Evolutionary conservation across 2,888 invertebrate genomes (phyloP), one percentile per base, ranked within the genome.

Genomic region (Cephus runcator): DNA sequence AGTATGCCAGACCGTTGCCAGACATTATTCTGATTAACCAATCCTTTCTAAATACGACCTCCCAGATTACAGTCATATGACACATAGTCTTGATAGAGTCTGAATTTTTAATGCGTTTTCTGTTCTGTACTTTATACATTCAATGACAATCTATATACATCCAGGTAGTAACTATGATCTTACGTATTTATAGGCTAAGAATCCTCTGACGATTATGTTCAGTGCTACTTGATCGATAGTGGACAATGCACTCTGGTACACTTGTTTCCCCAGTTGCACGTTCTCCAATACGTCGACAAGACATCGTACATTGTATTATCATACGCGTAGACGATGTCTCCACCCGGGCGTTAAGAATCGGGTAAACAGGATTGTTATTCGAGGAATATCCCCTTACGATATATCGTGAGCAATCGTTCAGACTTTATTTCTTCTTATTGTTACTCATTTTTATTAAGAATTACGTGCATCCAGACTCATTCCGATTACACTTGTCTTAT

Each of bases 341-440:
- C 40, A 12, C 34, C 56, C 34, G n/a, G 30, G 6, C 4, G 69
- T 23, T 35, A 34, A n/a, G 68, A 73, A 78, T 78, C 76, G 75
- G 35, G 77, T 77, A 77, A 77, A 75, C 77, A 77, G 75, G 83
- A 83, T 87, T 87, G 85, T 86, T 87, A 86, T 85, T 87, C 86
- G 82, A 84, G 81, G 82, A 87, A 88, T 86, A 87, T 87, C 83
- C 83, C 85, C 81, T 79, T 75, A 33, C 69, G 71, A 11, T 76
- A 81, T 79, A 80, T 36, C 69, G 35, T 12, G 30, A 71, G 31
- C 71, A 56, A 56, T 56, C 56, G 56, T 56, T 56, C 1, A 56
- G 56, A 56, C 23, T 56, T 23, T 12, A 23, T 56, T 56, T 23
- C 68, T 33, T 23, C 34, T 56, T 76, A 30, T 56, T 33, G 34